Base-by-base conservation (phyloP, 2,888 invertebrate species). In the Tethea ocularis region DNA sequence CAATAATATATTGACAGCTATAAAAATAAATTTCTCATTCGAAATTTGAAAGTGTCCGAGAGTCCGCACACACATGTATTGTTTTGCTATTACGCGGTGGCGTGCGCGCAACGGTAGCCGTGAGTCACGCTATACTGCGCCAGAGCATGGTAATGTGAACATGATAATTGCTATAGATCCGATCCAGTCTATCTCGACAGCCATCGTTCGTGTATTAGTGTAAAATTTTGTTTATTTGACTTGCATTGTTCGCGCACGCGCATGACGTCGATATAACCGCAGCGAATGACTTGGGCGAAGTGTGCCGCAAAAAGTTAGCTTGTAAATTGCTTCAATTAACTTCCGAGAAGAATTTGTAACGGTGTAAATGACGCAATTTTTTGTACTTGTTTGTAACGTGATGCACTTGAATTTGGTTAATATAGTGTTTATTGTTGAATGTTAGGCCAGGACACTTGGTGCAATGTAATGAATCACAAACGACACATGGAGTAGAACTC, bases 121-220 rank as follows among this genome's bases (percentile, higher is more conserved):
- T 86, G 87, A 87, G 72, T 87, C 87, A 86, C 84, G 84, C 69
- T 53, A 67, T 72, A 64, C 67, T 69, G 69, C 69, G 70, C 69
- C 67, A 67, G 71, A 68, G 61, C 64, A 20, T 62, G 67, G 61
- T 66, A 74, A 78, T 78, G 75, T 78, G 80, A 76, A 83, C 84
- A 84, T 83, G 85, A 82, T 86, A 86, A 87, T 87, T 86, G 84
- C 76, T 36, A 36, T 36, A 52, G 24, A 24, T 52, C 52, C 52
- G 22, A 24, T n/a, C 24, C 24, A 24, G 2, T 6, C 4, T 53
- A 53, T 59, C 6, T 46, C 46, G 20, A 20, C 17, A 20, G 20
- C 20, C 10, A 20, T 46, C 17, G 17, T 46, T 46, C 20, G 46
- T 46, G 46, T 20, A 10, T n/a, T 38, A 10, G 10, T 41, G n/a